Base-by-base conservation (phyloP, 2,888 invertebrate genomes). In the Synergus gifuensis region DNA sequence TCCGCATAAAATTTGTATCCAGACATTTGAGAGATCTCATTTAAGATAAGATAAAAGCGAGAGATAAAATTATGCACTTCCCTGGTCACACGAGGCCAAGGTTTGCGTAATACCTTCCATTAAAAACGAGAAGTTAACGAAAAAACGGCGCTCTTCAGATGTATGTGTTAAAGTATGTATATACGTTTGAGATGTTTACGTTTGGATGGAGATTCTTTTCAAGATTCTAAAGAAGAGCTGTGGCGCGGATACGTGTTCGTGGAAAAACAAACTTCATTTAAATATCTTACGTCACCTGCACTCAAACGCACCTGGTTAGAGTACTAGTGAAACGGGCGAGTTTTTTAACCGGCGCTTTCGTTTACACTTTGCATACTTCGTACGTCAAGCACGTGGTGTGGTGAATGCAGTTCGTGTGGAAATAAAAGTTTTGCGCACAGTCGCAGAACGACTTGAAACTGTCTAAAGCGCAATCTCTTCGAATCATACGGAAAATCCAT, bases 201-300 rank as follows among this genome's bases (percentile, higher is more conserved):
- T 67, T 67, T 5, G 67, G 11, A 66, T 66, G 40, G 40, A 69
- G 28, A 69, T 49, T 69, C 69, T 69, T 77, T 73, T 78, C 66
- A 78, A 77, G 78, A 82, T 78, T 80, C 77, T 64, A 40, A 54
- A 42, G 54, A 64, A 49, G 44, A 42, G 18, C 8, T 28, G 60
- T 58, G 7, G 49, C 78, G 22, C 28, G 28, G 66, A 12, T 36
- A 46, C 46, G 73, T 16, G 44, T 58, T 63, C 58, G 40, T 62
- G 66, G 77, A 66, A 79, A 80, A 79, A 78, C 76, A 82, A 82
- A 82, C 82, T 82, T 78, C 81, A 79, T 82, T 82, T 79, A 46
- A 82, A 82, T 82, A 78, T 77, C 80, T 80, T 73, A 76, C 78
- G 40, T 78, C 77, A 69, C 76, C 63, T 67, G 66, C 63, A 62